Evolutionary conservation across 1,140 invertebrate genomes (phyloP).

Genomic region (Coenobita brevimanus): DNA sequence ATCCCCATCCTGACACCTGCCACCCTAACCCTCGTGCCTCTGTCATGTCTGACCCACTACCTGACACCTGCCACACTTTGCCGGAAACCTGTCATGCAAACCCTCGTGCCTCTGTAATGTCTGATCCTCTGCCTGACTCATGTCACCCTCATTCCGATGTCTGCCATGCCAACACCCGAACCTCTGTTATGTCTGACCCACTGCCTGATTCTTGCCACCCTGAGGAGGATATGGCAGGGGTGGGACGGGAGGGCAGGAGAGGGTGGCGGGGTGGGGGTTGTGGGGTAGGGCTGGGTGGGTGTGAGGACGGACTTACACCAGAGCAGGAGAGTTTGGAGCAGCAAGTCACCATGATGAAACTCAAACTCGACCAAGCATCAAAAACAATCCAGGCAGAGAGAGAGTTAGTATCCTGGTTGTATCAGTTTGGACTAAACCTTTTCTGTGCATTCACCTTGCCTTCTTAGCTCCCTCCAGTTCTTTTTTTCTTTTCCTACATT

Average conservation of each 20-base stretch:
- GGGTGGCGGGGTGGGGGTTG: conserved; percentile 16
- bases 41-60: no score
- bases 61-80: conserved; percentile 46
- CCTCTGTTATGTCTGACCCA: neutral
- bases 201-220: neutral
- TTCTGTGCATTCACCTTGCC: neutral
- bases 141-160: conserved; percentile 8
- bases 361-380: conserved; percentile 83
- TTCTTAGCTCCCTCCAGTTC: neutral
- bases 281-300: conserved; percentile 50
- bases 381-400: conserved; percentile 83
- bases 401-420: conserved; percentile 79
- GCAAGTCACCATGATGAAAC: conserved; percentile 79
- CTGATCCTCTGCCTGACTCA: conserved; percentile 20
- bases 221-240: neutral
- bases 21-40: neutral
- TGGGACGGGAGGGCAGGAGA: conserved; percentile 39
- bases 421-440: neutral
- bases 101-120: no score
- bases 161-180: no score
- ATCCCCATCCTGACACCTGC: neutral
- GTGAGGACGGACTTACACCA: conserved; percentile 70
- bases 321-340: conserved; percentile 80
- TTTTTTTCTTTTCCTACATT: neutral
- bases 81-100: no score